Evolutionary conservation across 2,113 vertebrate species (phyloP).

Genomic region (Toxostoma redivivum): DNA sequence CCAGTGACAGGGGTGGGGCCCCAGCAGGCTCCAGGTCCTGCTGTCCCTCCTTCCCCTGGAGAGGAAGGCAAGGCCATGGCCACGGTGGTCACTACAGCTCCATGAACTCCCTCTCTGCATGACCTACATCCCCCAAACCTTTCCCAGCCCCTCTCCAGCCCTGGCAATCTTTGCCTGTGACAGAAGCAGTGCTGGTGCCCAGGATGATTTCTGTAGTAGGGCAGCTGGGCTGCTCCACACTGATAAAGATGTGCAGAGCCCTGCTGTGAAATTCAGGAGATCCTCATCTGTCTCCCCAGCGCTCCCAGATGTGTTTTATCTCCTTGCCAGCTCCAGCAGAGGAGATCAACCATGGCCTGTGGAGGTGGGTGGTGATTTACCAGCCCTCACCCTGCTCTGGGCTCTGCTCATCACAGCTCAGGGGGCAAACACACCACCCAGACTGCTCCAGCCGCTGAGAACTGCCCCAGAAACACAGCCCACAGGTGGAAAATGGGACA

Average conservation of each 20-base stretch:
- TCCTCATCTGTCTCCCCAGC: background rate
- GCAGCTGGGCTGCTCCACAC: background rate
- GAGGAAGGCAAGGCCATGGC: rapidly evolving
- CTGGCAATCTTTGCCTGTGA: background rate
- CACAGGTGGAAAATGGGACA: background rate
- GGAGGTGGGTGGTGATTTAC: background rate
- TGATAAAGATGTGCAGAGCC: background rate
- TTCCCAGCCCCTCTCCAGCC: background rate
- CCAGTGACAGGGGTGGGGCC: background rate
- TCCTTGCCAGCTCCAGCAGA: background rate
- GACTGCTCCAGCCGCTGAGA: background rate
- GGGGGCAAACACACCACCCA: background rate
- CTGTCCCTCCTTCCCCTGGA: rapidly evolving
- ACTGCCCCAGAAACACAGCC: background rate
- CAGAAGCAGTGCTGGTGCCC: background rate
- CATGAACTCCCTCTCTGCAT: background rate
- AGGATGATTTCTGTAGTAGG: background rate
- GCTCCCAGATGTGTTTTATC: background rate
- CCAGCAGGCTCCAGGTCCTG: rapidly evolving
- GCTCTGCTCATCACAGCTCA: background rate
- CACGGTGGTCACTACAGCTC: rapidly evolving
- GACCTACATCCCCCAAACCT: background rate
- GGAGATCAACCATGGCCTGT: rapidly evolving
- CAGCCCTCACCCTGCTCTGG: rapidly evolving
- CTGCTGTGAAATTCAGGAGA: background rate